Evolutionary conservation across 2,113 vertebrate species (phyloP), one percentile per base, ranked within the genome.

Genomic region (Ranitomeya imitator): DNA sequence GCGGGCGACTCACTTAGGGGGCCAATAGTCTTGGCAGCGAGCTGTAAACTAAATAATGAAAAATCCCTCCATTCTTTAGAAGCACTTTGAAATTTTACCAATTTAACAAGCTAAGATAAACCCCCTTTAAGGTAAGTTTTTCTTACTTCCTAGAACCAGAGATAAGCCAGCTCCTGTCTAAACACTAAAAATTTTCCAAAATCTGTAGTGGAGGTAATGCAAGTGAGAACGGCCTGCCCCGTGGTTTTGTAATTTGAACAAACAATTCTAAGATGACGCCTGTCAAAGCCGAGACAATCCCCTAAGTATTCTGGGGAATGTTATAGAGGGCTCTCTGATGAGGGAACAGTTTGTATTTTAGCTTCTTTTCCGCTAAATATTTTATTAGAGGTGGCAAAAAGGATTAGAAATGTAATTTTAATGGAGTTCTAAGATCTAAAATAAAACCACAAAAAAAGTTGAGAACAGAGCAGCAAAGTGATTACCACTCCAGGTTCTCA

Each of bases 401-500:
- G 2, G 60, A 67, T 83, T 51, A 83, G 80, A 83, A 83, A 83
- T 83, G 59, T 45, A 21, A 83, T 37, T 65, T 69, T 83, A 83
- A 83, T 83, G 81, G 63, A 69, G 61, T 65, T 67, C 45, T 15
- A 19, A 54, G 37, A 60, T 63, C 79, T 51, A 69, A 69, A 21
- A 23, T 45, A 23, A 80, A 69, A 83, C 81, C 81, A 52, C 81
- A 83, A 67, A 74, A 65, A 69, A 67, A 83, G 61, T 67, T 67
- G 37, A 52, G 19, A 63, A 4, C 16, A 19, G 18, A 31, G 45
- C 16, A 65, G 55, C 6, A 57, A 73, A 73, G 69, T 73, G 26
- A 73, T 73, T 73, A 37, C 69, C 7, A 31, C 13, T 73, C 12
- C 69, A 13, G 69, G 14, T 14, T 15, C 12, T 45, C 37, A 45